Conservation (phyloP, 2,888 invertebrate genomes). For the Trissolcus brochymenae region DNA sequence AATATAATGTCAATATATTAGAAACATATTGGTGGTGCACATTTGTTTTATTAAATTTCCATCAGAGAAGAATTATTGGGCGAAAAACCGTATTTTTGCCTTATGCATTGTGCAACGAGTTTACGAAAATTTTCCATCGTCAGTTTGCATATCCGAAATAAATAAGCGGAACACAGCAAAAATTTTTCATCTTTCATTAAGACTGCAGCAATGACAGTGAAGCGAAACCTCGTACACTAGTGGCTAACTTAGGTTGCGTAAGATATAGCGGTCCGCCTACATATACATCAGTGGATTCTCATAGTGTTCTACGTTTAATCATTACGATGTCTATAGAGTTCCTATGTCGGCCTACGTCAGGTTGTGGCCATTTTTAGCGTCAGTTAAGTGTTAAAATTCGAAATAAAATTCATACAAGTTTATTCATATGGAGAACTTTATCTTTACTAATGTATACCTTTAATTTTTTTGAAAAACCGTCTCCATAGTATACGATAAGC, state of each 20-base stretch:
- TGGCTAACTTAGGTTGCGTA: conserved; percentile 62
- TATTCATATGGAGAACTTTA: too few relatives aligned
- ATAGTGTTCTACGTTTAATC: conserved; percentile 54
- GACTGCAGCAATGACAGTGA: conserved; percentile 39
- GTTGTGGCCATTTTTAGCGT: conserved; percentile 30
- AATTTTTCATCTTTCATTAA: conserved; percentile 53
- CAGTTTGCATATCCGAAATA: conserved; percentile 51
- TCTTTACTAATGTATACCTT: too few relatives aligned
- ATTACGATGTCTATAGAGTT: conserved; percentile 44
- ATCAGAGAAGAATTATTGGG: too few relatives aligned
- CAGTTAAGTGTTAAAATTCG: conserved; percentile 38
- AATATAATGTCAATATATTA: too few relatives aligned
- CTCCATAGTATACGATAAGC: too few relatives aligned
- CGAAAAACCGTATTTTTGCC: too few relatives aligned
- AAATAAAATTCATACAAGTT: conserved; percentile 22
- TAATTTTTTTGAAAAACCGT: too few relatives aligned
- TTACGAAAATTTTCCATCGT: neutral
- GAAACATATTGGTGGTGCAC: neutral
- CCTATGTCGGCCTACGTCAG: conserved; percentile 46
- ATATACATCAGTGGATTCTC: conserved; percentile 64
- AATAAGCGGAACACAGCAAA: conserved; percentile 14
- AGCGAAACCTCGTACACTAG: conserved; percentile 50
- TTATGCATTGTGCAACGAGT: too few relatives aligned
- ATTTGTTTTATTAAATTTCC: too few relatives aligned
- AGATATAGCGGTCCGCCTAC: conserved; percentile 69